Base-by-base conservation (phyloP, 2,888 invertebrate species). In the Clunio marinus region DNA sequence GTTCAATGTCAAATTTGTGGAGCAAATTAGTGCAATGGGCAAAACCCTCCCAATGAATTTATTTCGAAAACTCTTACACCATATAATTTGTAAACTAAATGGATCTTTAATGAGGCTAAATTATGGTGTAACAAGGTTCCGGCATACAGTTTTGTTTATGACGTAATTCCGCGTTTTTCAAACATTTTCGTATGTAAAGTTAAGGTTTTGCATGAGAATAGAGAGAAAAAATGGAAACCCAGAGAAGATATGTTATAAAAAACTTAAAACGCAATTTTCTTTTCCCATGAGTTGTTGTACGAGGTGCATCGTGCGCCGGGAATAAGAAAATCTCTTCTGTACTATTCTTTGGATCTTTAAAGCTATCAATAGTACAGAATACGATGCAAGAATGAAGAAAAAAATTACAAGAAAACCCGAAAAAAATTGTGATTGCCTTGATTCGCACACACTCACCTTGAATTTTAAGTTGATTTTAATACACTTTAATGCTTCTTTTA, bases 1-100 rank as follows among this genome's bases (percentile, higher is more conserved):
- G 51, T 51, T 51, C 51, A 51, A 51, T 51, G 51, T 51, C 51
- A 51, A 22, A 51, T n/a, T 51, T 17, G 20, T 51, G 51, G 51
- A 13, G 51, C 7, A 22, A 51, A 51, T 13, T 32, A 13, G 7
- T 51, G 51, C 51, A 51, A 17, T 22, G 4, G 51, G 3, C 17
- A 2, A 22, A n/a, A n/a, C 17, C 22, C 22, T 3, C 17, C 17
- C 20, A 22, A 22, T 17, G 5, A 4, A 51, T 32, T 32, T 5
- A 5, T 32, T 5, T 5, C 5, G 35, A 32, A 5, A 13, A 32
- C 35, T 32, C 13, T 8, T 32, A 13, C 5, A 13, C 13, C 35
- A 8, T 13, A 13, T 32, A 8, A 8, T 32, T 5, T 8, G 35
- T 5, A 7, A 15, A 45, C 15, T 45, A 45, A 45, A 45, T 15